Evolutionary conservation across 2,113 vertebrate genomes (phyloP), one percentile per base, ranked within the genome.

Genomic region (Indicator indicator): DNA sequence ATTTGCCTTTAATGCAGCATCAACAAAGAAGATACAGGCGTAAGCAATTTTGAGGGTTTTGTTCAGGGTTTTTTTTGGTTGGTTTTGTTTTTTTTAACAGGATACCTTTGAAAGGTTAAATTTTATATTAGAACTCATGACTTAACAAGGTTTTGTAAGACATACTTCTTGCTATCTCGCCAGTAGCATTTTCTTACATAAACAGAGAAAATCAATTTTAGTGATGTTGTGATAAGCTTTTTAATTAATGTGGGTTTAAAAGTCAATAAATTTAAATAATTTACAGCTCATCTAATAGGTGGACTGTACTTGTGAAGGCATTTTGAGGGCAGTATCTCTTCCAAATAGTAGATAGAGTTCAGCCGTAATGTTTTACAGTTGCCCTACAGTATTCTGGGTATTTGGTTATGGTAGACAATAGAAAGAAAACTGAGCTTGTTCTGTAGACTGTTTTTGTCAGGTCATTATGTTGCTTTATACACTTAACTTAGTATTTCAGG

Each of bases 101-200:
- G 85, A 89, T 85, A 63, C 55, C 59, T 94, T 96, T 96, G 80
- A 90, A 96, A 97, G 93, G 92, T 90, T 97, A 95, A 40, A 67
- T 96, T 93, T 94, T 93, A 70, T 94, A 71, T 93, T 92, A 74
- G 94, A 96, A 94, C 46, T 97, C 87, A 96, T 96, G 96, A 94
- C 92, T 97, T 96, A 75, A 90, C 77, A 95, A 94, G 69, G 71
- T 95, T 96, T 94, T 83, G n/a, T 88, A 84, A 95, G 82, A 82
- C 32, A 3, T 44, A 38, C 18, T 84, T 77, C 73, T 88, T 94
- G 76, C 65, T 94, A 79, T 93, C 80, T 86, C 71, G 89, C 77
- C 3, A 8, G 67, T 85, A 82, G 67, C 62, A 13, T 88, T 94
- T 97, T 91, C 16, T 94, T 87, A 44, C 23, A 55, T 75, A 88